Evolutionary conservation across 53 echinoderm and acorn worm genomes (phyloP), one percentile per base, ranked within the genome.

Genomic region (Henricia sp.): DNA sequence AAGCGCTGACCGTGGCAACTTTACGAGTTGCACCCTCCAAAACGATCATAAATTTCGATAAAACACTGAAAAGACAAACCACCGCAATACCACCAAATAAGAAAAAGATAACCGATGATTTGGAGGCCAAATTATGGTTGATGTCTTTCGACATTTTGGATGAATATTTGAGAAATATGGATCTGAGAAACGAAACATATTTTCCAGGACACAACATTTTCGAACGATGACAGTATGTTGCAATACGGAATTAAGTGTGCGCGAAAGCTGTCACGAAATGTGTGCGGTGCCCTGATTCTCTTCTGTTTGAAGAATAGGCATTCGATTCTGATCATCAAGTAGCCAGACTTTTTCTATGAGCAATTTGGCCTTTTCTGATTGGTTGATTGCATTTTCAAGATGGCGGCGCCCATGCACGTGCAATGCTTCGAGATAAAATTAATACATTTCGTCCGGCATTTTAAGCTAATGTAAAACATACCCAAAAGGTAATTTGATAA

Each of bases 311-410:
- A n/a, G n/a, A n/a, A n/a, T n/a, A n/a, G n/a, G n/a, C n/a, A n/a
- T n/a, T n/a, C n/a, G n/a, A n/a, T n/a, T n/a, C n/a, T n/a, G n/a
- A n/a, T n/a, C 16, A 77, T 39, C 58, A 42, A 9, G 80, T 62
- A 50, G 34, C 80, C 80, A 62, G 80, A 46, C 80, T 63, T 12
- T 4, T 70, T 27, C 50, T 41, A 14, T 19, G 71, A 71, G 43
- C 70, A 92, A n/a, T 89, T 92, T 85, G 92, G 67, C 92, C 51
- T 16, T 82, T 55, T 86, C 41, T 86, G 82, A 92, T 92, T 92
- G 92, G 92, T 25, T 82, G 33, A 71, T 71, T 67, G 23, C 46
- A 14, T 64, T 88, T 52, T 46, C 59, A 92, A 92, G 35, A 92
- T 92, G 92, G 89, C 92, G 23, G 86, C 92, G 57, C 71, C 92